phyloP scores from a whole-genome alignment of 2,113 vertebrate species.

The Tupaia chinensis region DNA sequence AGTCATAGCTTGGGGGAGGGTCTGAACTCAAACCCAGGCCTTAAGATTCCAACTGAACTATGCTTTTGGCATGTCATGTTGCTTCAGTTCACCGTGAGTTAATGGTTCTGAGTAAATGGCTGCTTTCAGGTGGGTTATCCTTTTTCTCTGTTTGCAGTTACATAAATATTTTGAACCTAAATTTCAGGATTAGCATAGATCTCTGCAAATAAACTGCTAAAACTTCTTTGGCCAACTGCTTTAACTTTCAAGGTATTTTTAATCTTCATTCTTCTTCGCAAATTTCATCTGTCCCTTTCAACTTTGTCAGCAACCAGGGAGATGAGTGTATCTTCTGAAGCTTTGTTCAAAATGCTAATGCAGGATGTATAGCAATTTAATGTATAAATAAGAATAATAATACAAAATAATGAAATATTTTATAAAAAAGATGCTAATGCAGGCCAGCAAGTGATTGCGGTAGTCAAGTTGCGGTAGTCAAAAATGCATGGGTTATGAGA shows the following conservation, averaged over 20 bases:
- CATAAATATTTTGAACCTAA: neutral
- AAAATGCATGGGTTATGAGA: neutral
- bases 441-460: too few species aligned
- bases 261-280: neutral
- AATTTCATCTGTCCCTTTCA: neutral
- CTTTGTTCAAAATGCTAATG: neutral
- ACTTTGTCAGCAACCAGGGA: neutral
- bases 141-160: neutral
- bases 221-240: neutral
- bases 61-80: neutral
- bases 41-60: neutral
- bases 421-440: too few species aligned
- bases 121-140: too few species aligned
- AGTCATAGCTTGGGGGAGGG: neutral
- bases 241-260: neutral
- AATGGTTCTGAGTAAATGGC: neutral
- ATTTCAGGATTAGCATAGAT: neutral
- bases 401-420: too few species aligned
- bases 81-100: neutral
- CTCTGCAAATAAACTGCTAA: neutral
- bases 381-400: too few species aligned
- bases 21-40: neutral
- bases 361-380: too few species aligned
- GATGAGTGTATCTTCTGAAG: rapidly evolving
- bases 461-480: neutral